Conservation (phyloP, 1,140 invertebrate species). For the Cyclargus thomasi region DNA sequence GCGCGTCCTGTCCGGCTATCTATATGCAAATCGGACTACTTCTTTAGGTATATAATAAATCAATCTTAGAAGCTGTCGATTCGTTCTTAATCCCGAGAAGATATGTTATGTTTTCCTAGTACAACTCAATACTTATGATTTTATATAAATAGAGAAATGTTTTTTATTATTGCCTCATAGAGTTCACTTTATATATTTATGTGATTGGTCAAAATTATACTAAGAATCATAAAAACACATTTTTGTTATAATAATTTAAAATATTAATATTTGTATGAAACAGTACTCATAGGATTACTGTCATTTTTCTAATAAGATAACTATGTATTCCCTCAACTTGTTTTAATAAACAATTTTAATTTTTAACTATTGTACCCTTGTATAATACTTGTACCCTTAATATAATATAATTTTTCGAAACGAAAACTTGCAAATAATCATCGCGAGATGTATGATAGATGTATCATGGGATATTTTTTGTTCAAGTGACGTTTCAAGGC, state of each 20-base stretch:
- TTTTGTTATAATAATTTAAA: no score
- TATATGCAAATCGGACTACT: conserved; percentile 72
- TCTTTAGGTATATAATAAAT: conserved; percentile 68
- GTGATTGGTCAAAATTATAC: no score
- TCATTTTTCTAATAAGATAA: not conserved
- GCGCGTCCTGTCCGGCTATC: conserved; percentile 48
- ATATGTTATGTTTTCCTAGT: conserved; percentile 11
- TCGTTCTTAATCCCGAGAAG: conserved; percentile 24
- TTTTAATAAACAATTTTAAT: not conserved
- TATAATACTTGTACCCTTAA: no score
- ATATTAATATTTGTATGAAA: no score
- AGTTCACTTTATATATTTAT: no score
- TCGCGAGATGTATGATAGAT: not conserved
- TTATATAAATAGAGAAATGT: no score
- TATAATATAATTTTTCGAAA: not conserved
- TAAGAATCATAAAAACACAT: no score
- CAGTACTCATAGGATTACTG: not conserved
- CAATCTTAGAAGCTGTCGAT: conserved; percentile 40
- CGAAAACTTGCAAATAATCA: not conserved
- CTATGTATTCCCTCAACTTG: not conserved
- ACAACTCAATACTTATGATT: no score
- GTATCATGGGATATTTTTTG: not conserved
- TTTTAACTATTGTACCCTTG: no score
- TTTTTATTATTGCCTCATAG: no score
- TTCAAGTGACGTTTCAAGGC: conserved; percentile 1